Evolutionary conservation across 2,113 vertebrate species (phyloP), one percentile per base, ranked within the genome.

Genomic region (Gopherus flavomarginatus): DNA sequence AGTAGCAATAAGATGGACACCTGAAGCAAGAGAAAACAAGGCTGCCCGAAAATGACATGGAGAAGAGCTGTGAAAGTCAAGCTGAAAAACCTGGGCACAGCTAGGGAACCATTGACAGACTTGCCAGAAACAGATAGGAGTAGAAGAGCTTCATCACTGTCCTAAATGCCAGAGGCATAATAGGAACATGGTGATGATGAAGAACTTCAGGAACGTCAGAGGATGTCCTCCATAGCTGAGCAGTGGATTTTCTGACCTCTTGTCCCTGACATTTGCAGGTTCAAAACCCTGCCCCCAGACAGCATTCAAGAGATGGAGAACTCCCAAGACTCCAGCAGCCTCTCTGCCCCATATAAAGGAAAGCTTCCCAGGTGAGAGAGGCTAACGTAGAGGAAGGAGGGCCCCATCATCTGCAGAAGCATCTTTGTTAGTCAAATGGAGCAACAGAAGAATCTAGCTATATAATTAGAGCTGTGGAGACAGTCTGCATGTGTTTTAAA

Each of bases 171-270:
- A 54, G 53, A 54, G 53, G 21, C 21, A 1, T 54, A 54, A 54
- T 54, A 54, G 53, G 21, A 54, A 54, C 21, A 22, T 54, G 19
- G 21, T 22, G 53, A 22, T 54, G 53, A 54, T 54, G 53, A 22
- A 22, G 21, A 54, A 54, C 53, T 21, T 8, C 53, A 54, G 53
- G 53, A 54, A 62, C 3, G n/a, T 29, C 24, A 49, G 11, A 0
- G 0, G 3, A 95, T 17, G 26, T 22, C n/a, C n/a, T 75, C 69
- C 69, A 42, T 22, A 90, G 27, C 10, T 77, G 11, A 86, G 19
- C 42, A 77, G 1, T 13, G 13, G 2, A 2, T 89, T 49, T 29
- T 69, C 0, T 0, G 6, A 69, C 14, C 2, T 93, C 72, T 75
- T 0, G 0, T 38, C 24, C 81, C 47, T 81, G 59, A 89, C 42